phyloP scores from a whole-genome alignment of 2,888 invertebrate species.

The Drosophila borealis region DNA sequence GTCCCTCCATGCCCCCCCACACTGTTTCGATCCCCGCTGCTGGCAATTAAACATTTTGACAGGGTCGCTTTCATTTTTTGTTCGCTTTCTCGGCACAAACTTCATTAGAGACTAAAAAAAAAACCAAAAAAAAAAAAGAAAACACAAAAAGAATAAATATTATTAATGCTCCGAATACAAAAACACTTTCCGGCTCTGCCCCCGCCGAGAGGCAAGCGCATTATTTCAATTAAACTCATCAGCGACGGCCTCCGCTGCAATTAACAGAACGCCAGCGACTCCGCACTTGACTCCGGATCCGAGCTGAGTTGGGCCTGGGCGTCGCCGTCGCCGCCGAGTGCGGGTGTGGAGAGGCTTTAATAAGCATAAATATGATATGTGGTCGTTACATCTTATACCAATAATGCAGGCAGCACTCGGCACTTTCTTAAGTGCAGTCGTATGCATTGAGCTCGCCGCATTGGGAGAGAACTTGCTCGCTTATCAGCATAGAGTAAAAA shows the following conservation, averaged over 20 bases:
- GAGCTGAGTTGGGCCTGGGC: neutral
- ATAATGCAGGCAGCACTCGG: slow-evolving; percentile 72
- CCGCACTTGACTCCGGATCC: slow-evolving; percentile 69
- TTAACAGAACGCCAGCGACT: slow-evolving; percentile 61
- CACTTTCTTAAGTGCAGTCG: slow-evolving; percentile 59
- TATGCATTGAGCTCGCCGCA: slow-evolving; percentile 44
- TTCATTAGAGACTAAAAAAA: slow-evolving; percentile 56
- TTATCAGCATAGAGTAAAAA: slow-evolving; percentile 59
- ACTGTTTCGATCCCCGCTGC: slow-evolving; percentile 31
- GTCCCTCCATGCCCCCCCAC: neutral
- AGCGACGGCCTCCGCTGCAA: slow-evolving; percentile 71
- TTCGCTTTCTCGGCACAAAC: slow-evolving; percentile 55
- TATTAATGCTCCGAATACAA: slow-evolving; percentile 68
- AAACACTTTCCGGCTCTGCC: slow-evolving; percentile 55
- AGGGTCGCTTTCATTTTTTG: slow-evolving; percentile 40
- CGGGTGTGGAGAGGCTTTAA: slow-evolving; percentile 55
- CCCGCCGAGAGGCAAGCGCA: slow-evolving; percentile 61
- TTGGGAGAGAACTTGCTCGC: slow-evolving; percentile 27
- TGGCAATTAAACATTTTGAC: slow-evolving; percentile 70
- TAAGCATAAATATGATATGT: slow-evolving; percentile 67
- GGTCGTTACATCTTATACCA: slow-evolving; percentile 40
- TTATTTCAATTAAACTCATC: slow-evolving; percentile 81
- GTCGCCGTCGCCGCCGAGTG: slow-evolving; percentile 29
- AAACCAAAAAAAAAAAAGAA: slow-evolving; percentile 5
- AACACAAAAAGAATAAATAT: slow-evolving; percentile 61